phyloP scores from a whole-genome alignment of 2,113 vertebrate genomes.

The Apteryx owenii region DNA sequence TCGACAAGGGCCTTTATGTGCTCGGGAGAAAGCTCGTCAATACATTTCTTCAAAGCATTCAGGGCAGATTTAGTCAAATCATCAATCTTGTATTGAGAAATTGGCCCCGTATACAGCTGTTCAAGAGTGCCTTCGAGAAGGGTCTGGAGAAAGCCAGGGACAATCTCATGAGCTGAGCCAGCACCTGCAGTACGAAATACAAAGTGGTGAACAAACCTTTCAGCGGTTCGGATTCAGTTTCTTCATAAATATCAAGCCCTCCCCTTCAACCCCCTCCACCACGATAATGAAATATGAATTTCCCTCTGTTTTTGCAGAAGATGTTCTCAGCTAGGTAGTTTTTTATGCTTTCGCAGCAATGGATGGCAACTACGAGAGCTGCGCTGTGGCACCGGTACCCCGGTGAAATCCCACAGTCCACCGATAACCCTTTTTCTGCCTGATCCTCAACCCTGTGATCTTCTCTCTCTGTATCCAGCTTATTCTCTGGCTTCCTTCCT shows the following conservation, averaged over 20 bases:
- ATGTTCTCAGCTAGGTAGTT: neutral
- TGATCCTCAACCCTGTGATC: neutral
- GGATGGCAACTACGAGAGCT: too few species aligned
- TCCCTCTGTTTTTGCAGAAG: rapidly evolving
- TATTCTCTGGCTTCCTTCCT: neutral
- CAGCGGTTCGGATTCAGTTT: too few species aligned
- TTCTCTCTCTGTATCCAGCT: too few species aligned
- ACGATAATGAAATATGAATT: rapidly evolving
- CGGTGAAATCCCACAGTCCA: neutral
- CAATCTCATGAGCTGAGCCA: neutral
- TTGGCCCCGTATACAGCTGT: neutral
- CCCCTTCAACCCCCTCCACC: neutral
- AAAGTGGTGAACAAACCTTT: rapidly evolving
- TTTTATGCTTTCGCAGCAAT: neutral
- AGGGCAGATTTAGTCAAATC: neutral
- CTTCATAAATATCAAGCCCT: neutral
- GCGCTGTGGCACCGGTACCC: neutral
- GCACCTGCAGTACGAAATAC: neutral
- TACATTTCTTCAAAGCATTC: neutral
- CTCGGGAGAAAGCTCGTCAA: neutral
- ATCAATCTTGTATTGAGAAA: neutral
- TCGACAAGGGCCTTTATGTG: neutral
- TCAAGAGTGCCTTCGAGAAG: neutral
- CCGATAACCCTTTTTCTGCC: neutral
- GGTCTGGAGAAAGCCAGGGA: neutral